phyloP scores from a whole-genome alignment of 2,113 vertebrate species.

The Corvus moneduloides region DNA sequence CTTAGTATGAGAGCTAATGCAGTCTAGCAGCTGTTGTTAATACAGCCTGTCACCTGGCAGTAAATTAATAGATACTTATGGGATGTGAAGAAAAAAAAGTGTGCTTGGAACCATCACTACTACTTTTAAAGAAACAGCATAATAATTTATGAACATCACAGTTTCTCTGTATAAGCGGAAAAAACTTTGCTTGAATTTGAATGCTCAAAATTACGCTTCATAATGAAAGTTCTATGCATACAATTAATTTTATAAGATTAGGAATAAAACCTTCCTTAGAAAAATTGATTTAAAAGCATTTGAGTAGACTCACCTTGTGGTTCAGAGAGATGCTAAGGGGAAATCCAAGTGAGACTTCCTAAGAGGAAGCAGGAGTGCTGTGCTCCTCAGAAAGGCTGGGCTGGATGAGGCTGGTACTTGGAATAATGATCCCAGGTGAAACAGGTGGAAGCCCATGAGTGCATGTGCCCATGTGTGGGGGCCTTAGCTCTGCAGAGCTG shows the following conservation, averaged over 20 bases:
- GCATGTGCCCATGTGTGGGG: fast-evolving
- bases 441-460: background rate
- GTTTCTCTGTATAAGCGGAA: background rate
- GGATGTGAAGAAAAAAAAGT: background rate
- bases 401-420: background rate
- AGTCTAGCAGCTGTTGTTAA: conserved; percentile 31
- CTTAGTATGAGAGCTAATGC: background rate
- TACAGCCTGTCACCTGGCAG: conserved; percentile 24
- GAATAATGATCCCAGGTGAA: background rate
- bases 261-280: background rate
- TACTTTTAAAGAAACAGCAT: background rate
- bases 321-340: background rate
- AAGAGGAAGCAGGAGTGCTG: background rate
- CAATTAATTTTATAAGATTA: background rate
- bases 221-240: background rate
- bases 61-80: background rate
- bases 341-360: background rate
- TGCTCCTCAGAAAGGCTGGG: background rate
- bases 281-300: background rate
- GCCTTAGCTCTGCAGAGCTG: background rate
- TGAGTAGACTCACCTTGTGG: background rate
- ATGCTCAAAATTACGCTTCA: background rate
- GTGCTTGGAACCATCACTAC: background rate
- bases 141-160: background rate
- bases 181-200: background rate